Percentiles rank a stretch among this genome's conserved stretches.
Conservation (phyloP, 2,888 invertebrate genomes). For the Ganaspis brasiliensis region DNA sequence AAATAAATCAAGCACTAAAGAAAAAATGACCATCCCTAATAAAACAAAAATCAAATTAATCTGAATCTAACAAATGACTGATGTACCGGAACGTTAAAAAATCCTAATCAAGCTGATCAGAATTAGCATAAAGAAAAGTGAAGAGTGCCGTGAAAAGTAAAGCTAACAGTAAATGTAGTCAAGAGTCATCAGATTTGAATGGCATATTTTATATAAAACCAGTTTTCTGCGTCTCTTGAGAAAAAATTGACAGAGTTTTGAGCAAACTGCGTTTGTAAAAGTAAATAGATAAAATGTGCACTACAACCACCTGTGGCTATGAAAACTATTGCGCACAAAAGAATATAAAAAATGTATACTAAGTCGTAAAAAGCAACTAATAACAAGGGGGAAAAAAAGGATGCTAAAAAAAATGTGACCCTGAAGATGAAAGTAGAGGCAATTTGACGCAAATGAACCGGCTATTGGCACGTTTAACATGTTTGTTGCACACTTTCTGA, state of each 20-base stretch:
- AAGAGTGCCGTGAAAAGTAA: not conserved
- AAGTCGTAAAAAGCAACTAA: constrained; percentile 9
- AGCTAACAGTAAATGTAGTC: not conserved
- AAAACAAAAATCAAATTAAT: too few species aligned
- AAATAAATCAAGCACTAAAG: too few species aligned
- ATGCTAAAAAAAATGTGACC: not conserved
- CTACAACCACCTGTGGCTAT: too few species aligned
- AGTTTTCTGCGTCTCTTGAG: too few species aligned
- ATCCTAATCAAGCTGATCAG: not conserved
- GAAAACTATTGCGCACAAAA: not conserved
- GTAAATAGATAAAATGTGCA: too few species aligned
- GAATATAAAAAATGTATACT: constrained; percentile 1
- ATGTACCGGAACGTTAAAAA: not conserved
- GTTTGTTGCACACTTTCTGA: constrained; percentile 32
- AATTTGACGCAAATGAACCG: constrained; percentile 20
- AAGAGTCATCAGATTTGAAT: not conserved
- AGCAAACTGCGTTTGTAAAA: too few species aligned
- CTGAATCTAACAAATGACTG: too few species aligned
- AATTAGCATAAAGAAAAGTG: not conserved
- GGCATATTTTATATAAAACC: too few species aligned
- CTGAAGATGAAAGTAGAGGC: constrained; percentile 15
- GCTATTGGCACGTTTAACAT: constrained; percentile 25
- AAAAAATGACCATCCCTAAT: too few species aligned
- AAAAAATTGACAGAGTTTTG: too few species aligned
- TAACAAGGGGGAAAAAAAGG: not conserved